A percentile compares a stretch with the other conserved stretches of the same genome.
These are phyloP conservation scores for Hanleya hanleyi DNA, from an alignment of 2,888 invertebrate genomes.

Conservation along the genomic window DNA sequence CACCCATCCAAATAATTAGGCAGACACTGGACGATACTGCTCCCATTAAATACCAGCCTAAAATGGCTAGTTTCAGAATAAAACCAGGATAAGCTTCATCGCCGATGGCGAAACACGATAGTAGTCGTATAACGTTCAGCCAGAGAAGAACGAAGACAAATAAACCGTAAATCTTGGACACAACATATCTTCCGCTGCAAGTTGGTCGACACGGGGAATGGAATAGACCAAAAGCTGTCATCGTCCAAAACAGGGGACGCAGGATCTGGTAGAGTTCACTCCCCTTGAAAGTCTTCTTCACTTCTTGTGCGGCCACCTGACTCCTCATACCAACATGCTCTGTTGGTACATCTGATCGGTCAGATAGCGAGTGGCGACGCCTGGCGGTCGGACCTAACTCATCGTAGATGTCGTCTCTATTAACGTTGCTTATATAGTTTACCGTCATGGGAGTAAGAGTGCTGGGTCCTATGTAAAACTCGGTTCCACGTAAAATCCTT, in stretches of 20 bases:
- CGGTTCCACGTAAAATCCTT: background rate
- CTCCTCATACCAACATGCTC: background rate
- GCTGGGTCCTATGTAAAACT: background rate
- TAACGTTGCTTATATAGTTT: background rate
- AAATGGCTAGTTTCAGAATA: background rate
- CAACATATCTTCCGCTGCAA: background rate
- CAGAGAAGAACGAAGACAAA: background rate
- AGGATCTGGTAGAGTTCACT: background rate
- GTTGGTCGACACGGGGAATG: background rate
- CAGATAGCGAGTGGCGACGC: background rate
- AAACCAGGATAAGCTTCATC: background rate
- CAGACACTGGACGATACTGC: background rate
- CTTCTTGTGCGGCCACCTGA: background rate
- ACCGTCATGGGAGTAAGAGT: background rate
- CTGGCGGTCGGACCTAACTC: too few species aligned
- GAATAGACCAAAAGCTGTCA: background rate
- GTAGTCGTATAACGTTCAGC: background rate
- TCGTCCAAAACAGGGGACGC: background rate
- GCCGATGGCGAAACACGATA: background rate
- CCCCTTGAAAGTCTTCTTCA: background rate
- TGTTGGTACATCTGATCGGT: background rate
- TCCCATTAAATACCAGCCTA: background rate
- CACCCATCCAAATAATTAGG: background rate
- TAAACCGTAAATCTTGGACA: background rate
- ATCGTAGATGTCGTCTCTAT: background rate